Conservation (phyloP, 2,888 invertebrate species). For the Amphimallon solstitiale region DNA sequence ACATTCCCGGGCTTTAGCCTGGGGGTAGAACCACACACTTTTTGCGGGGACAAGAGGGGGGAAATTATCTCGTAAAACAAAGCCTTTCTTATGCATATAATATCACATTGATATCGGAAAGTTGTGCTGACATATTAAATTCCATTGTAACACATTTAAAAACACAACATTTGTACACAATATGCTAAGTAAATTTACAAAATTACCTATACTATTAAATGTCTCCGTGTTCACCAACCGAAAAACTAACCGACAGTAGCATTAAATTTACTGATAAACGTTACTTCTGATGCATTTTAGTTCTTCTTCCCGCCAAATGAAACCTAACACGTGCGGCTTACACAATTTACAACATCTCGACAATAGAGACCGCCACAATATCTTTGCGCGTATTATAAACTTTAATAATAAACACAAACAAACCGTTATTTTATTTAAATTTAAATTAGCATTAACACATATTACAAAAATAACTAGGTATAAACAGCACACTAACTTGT, state of each 20-base stretch:
- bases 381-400: conserved; percentile 21
- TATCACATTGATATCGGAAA: conserved; percentile 32
- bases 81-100: conserved; percentile 42
- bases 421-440: conserved; percentile 28
- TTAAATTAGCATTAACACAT: conserved; percentile 8
- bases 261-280: conserved; percentile 30
- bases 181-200: conserved; percentile 12
- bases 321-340: conserved; percentile 18
- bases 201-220: conserved; percentile 15
- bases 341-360: conserved; percentile 33
- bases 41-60: conserved; percentile 33
- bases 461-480: background rate
- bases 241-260: conserved; percentile 24
- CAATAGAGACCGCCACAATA: conserved; percentile 31
- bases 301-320: conserved; percentile 24
- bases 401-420: conserved; percentile 13
- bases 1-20: conserved; percentile 59
- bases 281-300: conserved; percentile 22
- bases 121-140: conserved; percentile 27
- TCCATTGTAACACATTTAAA: conserved; percentile 7
- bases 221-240: conserved; percentile 16
- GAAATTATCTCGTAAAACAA: conserved; percentile 46
- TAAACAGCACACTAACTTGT: background rate
- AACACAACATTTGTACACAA: conserved; percentile 12
- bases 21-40: conserved; percentile 44